These are phyloP conservation scores for Chiloscyllium plagiosum DNA, from an alignment of 2,113 vertebrate genomes.

Conservation along the genomic window DNA sequence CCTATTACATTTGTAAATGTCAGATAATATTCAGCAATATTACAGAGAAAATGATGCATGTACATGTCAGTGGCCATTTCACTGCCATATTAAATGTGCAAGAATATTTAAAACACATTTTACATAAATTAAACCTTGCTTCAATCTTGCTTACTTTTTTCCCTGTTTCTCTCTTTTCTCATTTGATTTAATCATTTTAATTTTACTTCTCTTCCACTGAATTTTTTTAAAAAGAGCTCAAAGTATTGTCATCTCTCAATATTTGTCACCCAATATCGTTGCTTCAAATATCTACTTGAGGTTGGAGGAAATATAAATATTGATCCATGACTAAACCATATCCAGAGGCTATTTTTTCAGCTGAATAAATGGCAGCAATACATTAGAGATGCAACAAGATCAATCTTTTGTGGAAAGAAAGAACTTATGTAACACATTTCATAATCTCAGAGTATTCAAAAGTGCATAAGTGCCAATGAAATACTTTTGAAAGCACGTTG, in stretches of 20 bases:
- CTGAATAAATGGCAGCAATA: neutral
- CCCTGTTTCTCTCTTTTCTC: too few species aligned
- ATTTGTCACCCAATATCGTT: neutral
- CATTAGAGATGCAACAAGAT: neutral
- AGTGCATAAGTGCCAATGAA: neutral
- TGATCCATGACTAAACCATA: neutral
- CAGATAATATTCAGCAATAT: neutral
- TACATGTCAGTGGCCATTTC: neutral
- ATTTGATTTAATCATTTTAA: neutral
- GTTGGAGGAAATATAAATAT: neutral
- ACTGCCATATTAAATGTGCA: neutral
- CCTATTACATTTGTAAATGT: neutral
- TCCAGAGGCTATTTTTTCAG: neutral
- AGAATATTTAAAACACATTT: neutral
- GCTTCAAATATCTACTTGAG: neutral
- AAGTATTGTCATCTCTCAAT: neutral
- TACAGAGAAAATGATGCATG: neutral
- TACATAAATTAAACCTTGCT: neutral
- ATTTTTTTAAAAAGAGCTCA: neutral
- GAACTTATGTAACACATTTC: neutral
- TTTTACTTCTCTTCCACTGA: neutral
- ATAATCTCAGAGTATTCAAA: neutral
- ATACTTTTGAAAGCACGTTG: neutral
- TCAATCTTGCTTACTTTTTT: neutral
- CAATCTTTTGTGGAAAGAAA: neutral